Conservation (phyloP, 2,888 invertebrate genomes). For the Keiferia lycopersicella region DNA sequence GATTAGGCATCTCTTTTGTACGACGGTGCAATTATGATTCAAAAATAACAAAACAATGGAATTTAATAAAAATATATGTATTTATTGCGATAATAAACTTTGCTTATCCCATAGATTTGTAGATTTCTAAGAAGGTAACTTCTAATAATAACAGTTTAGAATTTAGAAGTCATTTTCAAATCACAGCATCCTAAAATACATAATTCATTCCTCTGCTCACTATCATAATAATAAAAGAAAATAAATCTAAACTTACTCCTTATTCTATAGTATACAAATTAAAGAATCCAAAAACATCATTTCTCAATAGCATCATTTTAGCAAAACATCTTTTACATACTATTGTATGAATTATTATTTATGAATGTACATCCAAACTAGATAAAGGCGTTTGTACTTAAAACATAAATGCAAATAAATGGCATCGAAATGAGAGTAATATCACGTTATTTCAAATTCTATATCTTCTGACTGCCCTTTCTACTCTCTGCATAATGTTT, state of each 20-base stretch:
- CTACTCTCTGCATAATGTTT: too few species aligned
- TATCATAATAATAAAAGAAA: neutral
- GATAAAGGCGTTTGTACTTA: too few species aligned
- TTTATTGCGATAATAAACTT: conserved; percentile 2
- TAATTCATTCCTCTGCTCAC: neutral
- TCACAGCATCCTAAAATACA: neutral
- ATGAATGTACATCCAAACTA: too few species aligned
- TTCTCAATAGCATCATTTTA: neutral
- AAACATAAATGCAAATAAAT: too few species aligned
- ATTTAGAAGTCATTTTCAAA: neutral
- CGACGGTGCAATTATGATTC: too few species aligned
- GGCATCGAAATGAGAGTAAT: too few species aligned
- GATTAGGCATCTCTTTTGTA: too few species aligned
- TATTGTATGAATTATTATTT: neutral
- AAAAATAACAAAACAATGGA: neutral
- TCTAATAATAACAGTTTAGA: neutral
- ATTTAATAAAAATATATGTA: neutral
- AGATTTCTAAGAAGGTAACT: conserved; percentile 30
- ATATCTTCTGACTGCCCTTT: too few species aligned
- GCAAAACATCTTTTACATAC: neutral
- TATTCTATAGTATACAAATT: neutral
- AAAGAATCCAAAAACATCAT: conserved; percentile 1
- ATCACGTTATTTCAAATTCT: too few species aligned
- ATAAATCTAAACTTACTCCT: neutral
- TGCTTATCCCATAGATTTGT: neutral